Evolutionary conservation across 2,797 vertebrate genomes (phyloP), one percentile per base, ranked within the genome.

Genomic region (Chaenodraco wilsoni): DNA sequence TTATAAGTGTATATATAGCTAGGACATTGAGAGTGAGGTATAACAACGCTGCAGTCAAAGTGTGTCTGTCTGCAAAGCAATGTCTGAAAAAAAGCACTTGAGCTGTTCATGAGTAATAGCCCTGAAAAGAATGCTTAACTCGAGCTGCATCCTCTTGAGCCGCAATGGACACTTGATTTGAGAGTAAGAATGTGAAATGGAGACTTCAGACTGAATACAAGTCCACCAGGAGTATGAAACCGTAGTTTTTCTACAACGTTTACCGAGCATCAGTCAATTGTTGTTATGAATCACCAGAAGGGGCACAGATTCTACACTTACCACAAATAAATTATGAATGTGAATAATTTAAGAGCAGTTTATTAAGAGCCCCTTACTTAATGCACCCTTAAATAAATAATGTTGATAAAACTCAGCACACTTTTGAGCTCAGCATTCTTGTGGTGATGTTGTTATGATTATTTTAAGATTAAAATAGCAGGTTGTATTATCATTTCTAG

Each of bases 111-210:
- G 52, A 59, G 56, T 55, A n/a, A 64, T 15, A 46, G 51, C 15
- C n/a, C 44, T 37, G 6, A 23, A 52, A 58, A 52, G 13, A 50
- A 44, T 60, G 58, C 56, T 74, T 71, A 59, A 69, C 23, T 31
- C 74, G 14, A 23, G 33, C 54, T 46, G 33, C 19, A 23, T 63
- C 65, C 10, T 52, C 49, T 17, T 11, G 3, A 72, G 48, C 37
- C 70, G 52, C 54, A 17, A 7, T 33, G 31, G 61, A 51, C 69
- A 49, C 44, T 72, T 67, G 12, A 43, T 57, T 63, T 49, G 44
- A 71, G 23, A 23, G 52, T 5, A 76, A 61, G 51, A 74, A 74
- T 66, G 31, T 62, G n/a, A 69, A 52, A 60, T 27, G 4, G 31
- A 70, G 46, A 56, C 21, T 70, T 60, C 7, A 43, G 8, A 31